phyloP scores from a whole-genome alignment of 1,140 invertebrate species.

The Lepidurus packardi region DNA sequence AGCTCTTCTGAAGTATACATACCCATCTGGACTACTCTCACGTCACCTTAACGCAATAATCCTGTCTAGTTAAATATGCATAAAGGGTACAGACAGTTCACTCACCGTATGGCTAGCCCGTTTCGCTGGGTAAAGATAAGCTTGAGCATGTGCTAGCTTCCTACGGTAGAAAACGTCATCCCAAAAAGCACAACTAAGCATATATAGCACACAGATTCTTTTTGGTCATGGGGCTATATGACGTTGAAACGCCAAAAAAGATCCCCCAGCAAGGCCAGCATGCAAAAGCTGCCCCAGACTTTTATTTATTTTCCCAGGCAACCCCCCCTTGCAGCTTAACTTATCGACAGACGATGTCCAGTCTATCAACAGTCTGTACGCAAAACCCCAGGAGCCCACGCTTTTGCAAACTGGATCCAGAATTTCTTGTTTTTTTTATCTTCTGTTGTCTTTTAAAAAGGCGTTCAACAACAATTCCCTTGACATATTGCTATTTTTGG shows the following conservation, averaged over 20 bases:
- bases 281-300: background rate
- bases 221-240: background rate
- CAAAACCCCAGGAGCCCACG: background rate
- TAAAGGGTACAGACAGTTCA: background rate
- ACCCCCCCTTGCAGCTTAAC: background rate
- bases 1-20: background rate
- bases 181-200: too few relatives aligned
- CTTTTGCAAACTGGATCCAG: too few relatives aligned
- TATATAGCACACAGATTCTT: background rate
- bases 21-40: conserved; percentile 18
- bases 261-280: background rate
- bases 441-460: too few relatives aligned
- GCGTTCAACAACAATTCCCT: too few relatives aligned
- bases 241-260: too few relatives aligned
- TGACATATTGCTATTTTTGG: too few relatives aligned
- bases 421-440: too few relatives aligned
- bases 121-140: background rate
- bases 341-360: conserved; percentile 21
- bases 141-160: background rate
- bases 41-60: conserved; percentile 21
- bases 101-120: too few relatives aligned
- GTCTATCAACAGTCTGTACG: background rate
- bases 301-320: conserved; percentile 15
- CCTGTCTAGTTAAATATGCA: conserved; percentile 8
- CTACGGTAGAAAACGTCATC: background rate